phyloP scores from a whole-genome alignment of 2,888 invertebrate species.

The Plusia festucae region DNA sequence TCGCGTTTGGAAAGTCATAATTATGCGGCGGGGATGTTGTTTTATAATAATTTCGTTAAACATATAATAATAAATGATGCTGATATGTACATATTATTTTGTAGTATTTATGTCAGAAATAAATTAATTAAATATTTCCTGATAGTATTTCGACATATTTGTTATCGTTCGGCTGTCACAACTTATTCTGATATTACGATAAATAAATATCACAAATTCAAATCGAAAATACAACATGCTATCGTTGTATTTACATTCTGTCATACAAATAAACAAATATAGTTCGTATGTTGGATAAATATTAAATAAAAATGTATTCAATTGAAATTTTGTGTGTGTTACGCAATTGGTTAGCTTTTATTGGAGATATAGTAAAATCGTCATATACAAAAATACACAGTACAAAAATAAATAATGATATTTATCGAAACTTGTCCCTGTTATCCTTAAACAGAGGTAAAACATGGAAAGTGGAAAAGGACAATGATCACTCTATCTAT shows the following conservation, averaged over 20 bases:
- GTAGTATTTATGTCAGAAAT: too few species aligned
- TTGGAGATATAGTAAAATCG: background rate
- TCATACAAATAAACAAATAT: background rate
- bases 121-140: background rate
- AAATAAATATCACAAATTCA: background rate
- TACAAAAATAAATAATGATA: too few species aligned
- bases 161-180: background rate
- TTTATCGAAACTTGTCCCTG: too few species aligned
- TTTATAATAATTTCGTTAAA: too few species aligned
- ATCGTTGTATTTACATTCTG: background rate
- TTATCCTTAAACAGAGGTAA: too few species aligned
- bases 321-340: background rate
- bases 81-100: too few species aligned
- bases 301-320: background rate
- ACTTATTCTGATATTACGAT: background rate
- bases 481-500: too few species aligned
- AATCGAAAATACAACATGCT: background rate
- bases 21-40: too few species aligned
- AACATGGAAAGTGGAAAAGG: too few species aligned
- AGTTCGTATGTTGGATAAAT: background rate
- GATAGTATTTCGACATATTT: background rate
- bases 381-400: background rate
- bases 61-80: too few species aligned
- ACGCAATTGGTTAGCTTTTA: background rate
- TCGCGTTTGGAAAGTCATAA: too few species aligned